Percentiles rank a stretch among this genome's conserved stretches.
Evolutionary conservation across 2,888 invertebrate genomes (phyloP).

Genomic region (Gari tellinella): DNA sequence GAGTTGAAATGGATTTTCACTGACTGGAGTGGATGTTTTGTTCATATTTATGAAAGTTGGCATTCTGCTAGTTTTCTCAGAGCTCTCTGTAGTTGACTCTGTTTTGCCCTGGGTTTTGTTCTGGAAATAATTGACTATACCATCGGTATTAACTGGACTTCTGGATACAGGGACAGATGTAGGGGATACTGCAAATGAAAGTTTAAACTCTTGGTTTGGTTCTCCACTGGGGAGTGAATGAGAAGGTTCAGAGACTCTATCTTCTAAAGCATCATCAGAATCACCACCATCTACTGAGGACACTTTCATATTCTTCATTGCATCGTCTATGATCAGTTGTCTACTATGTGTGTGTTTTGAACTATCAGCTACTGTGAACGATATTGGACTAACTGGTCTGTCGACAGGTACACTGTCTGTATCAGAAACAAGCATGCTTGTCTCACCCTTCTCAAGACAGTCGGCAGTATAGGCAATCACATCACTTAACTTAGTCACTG

Average conservation of each 20-base stretch:
- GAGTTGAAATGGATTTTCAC: conserved; percentile 29
- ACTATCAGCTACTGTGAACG: no score
- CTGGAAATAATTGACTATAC: conserved; percentile 56
- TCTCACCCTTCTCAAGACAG: conserved; percentile 50
- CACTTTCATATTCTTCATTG: conserved; percentile 35
- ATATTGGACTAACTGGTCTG: not conserved
- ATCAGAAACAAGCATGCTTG: conserved; percentile 4
- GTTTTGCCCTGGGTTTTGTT: conserved; percentile 27
- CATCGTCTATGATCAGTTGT: conserved; percentile 21
- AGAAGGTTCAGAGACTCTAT: not conserved
- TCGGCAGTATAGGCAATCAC: conserved; percentile 61
- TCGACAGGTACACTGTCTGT: conserved; percentile 11
- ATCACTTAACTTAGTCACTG: conserved; percentile 47
- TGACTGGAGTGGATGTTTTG: conserved; percentile 49
- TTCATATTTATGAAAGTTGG: conserved; percentile 29
- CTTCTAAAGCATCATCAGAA: no score
- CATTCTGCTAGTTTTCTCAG: conserved; percentile 9
- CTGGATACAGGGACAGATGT: conserved; percentile 13
- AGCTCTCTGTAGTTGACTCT: not conserved
- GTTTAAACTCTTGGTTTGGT: conserved; percentile 1
- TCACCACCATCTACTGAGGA: conserved; percentile 45
- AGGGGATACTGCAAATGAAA: conserved; percentile 35
- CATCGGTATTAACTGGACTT: conserved; percentile 35
- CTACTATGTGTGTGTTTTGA: not conserved
- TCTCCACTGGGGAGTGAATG: not conserved